Evolutionary conservation across 2,888 invertebrate species (phyloP).

Genomic region (Sinopyrophorus schimmeli): DNA sequence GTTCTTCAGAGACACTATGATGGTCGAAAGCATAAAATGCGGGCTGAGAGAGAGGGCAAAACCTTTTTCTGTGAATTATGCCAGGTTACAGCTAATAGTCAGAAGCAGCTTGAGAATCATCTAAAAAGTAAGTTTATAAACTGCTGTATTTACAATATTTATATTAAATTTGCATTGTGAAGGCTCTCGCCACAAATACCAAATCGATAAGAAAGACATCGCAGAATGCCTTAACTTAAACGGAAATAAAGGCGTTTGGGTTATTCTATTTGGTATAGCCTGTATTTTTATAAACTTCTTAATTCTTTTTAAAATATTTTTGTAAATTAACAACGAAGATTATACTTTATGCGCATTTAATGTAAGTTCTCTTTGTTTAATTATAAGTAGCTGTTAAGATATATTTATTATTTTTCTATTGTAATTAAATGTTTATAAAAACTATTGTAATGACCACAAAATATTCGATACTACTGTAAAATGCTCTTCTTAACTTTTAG

Average conservation of each 20-base stretch:
- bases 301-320: slow-evolving; percentile 40
- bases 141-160: no score
- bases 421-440: slow-evolving; percentile 2
- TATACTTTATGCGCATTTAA: not conserved
- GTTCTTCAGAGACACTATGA: slow-evolving; percentile 51
- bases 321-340: slow-evolving; percentile 18
- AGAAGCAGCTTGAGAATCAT: slow-evolving; percentile 53
- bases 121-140: slow-evolving; percentile 52
- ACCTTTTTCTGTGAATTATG: slow-evolving; percentile 52
- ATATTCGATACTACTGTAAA: slow-evolving; percentile 1
- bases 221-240: slow-evolving; percentile 11
- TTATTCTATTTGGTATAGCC: slow-evolving; percentile 47
- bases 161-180: no score
- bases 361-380: no score
- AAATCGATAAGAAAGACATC: slow-evolving; percentile 28
- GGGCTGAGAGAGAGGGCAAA: slow-evolving; percentile 50
- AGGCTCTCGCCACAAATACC: slow-evolving; percentile 25
- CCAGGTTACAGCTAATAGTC: slow-evolving; percentile 51
- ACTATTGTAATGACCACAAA: slow-evolving; percentile 9
- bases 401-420: slow-evolving; percentile 7
- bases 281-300: slow-evolving; percentile 51
- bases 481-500: slow-evolving; percentile 1
- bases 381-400: slow-evolving; percentile 2
- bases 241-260: slow-evolving; percentile 44
- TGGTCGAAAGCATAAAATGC: slow-evolving; percentile 51